Percentiles rank a stretch among this genome's conserved stretches.
phyloP scores from a whole-genome alignment of 92 coral and sea anemone species.

The Epizoanthus rinbou region DNA sequence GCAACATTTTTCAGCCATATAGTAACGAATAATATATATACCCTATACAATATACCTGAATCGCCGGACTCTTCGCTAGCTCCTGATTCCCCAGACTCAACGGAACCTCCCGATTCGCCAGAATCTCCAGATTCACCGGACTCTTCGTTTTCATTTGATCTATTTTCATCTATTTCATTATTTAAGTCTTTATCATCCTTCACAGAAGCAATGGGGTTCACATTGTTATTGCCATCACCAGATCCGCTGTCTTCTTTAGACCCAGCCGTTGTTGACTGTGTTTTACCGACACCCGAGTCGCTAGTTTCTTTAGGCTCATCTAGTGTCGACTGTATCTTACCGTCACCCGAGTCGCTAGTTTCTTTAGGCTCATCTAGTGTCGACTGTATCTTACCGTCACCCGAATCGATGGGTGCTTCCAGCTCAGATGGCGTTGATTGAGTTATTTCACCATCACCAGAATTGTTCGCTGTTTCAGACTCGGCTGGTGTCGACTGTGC shows the following conservation, averaged over 20 bases:
- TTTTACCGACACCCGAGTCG: not conserved
- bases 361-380: too few species aligned
- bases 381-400: too few species aligned
- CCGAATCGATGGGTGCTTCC: too few species aligned
- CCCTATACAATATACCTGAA: not conserved
- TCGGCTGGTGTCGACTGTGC: too few species aligned
- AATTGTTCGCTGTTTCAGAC: not conserved
- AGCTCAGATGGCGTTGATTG: not conserved
- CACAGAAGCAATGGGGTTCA: too few species aligned
- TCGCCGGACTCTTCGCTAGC: constrained; percentile 35
- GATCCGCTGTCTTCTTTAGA: not conserved
- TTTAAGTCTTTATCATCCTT: too few species aligned
- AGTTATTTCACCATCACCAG: not conserved
- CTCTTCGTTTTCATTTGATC: constrained; percentile 25
- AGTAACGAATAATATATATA: not conserved
- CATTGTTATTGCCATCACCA: not conserved
- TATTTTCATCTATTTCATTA: too few species aligned
- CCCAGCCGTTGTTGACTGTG: not conserved
- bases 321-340: too few species aligned
- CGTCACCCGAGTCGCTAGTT: not conserved
- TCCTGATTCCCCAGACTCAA: constrained; percentile 62
- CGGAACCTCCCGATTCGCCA: constrained; percentile 47
- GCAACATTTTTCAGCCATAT: too few species aligned
- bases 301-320: not conserved
- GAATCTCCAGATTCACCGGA: constrained; percentile 60